These are phyloP conservation scores for Gallinago stenura DNA, from an alignment of 2,797 vertebrate genomes.

Conservation along the genomic window DNA sequence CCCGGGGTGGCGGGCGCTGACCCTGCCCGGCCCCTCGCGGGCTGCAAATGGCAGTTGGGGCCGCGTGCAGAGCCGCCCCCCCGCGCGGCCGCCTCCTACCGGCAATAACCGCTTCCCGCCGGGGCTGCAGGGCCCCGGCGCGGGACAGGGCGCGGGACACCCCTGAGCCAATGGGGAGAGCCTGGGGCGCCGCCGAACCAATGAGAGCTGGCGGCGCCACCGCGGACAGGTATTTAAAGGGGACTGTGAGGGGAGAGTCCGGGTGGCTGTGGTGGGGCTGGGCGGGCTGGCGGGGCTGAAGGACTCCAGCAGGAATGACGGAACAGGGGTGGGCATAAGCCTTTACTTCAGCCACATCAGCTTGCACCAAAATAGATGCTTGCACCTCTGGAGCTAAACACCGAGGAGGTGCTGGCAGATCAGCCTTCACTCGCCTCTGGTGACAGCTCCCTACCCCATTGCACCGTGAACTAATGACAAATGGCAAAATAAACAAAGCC, in stretches of 20 bases:
- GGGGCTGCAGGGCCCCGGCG: too few species aligned
- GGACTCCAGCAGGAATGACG: background rate
- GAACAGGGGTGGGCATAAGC: background rate
- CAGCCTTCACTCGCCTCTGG: background rate
- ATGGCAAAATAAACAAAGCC: background rate
- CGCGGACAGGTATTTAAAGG: background rate
- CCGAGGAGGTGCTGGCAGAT: accelerated
- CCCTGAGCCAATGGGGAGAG: background rate
- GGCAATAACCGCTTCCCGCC: too few species aligned
- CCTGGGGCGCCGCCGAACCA: too few species aligned
- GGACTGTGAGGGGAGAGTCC: accelerated
- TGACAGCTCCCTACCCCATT: accelerated
- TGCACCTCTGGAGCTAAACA: background rate
- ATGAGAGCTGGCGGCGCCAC: accelerated
- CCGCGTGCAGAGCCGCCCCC: too few species aligned
- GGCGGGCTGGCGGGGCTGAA: accelerated
- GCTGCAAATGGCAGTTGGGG: background rate
- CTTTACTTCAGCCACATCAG: background rate
- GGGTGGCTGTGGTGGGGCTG: too few species aligned
- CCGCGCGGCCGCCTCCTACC: background rate
- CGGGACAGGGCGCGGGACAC: accelerated
- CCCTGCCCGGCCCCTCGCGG: background rate
- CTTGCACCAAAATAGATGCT: background rate
- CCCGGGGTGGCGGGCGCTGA: background rate
- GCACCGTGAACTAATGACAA: background rate